Base-by-base conservation (phyloP, 2,797 vertebrate species). In the Siniperca undulata region DNA sequence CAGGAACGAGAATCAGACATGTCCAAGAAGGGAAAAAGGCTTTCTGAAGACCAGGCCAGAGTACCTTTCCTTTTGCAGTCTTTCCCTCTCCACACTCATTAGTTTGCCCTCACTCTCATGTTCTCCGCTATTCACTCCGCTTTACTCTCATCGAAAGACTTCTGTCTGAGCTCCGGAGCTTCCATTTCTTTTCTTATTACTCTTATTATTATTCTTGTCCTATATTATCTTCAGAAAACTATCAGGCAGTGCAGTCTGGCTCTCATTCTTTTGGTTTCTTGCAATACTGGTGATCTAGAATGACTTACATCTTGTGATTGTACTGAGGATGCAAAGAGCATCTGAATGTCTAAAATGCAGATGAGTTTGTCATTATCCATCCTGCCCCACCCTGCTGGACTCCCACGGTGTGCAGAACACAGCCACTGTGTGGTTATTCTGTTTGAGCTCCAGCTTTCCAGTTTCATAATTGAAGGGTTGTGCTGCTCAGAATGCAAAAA, bases 381-480 rank as follows among this genome's bases (percentile, higher is more conserved):
- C 56, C 52, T 6, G 70, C 85, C 56, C 53, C 74, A 8, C 66
- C 71, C 68, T 60, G 52, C 69, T 24, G 52, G 78, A 68, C 72
- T 81, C 69, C 76, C 61, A 2, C 59, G n/a, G 38, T 36, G 65
- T 22, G 66, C 82, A 34, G 72, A 50, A 40, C 74, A 40, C 79
- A 30, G 69, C 70, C 27, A 16, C 72, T 7, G 48, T 69, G 73
- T 58, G 75, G 70, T 69, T 60, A 56, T 65, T 68, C 62, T 79
- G 59, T 40, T 60, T 2, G 38, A 38, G 70, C 52, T 82, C 59
- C 70, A 70, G 74, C 78, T 80, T 77, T 87, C 86, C 76, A 65
- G 53, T 50, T 65, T 61, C 69, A 5, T 87, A 89, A 89, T 91
- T 91, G 55, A 82, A 90, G 84, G 88, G 72, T 84, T 76, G 27